These are phyloP conservation scores for Eucera pruinosa DNA, from an alignment of 2,888 invertebrate genomes.

Conservation along the genomic window DNA sequence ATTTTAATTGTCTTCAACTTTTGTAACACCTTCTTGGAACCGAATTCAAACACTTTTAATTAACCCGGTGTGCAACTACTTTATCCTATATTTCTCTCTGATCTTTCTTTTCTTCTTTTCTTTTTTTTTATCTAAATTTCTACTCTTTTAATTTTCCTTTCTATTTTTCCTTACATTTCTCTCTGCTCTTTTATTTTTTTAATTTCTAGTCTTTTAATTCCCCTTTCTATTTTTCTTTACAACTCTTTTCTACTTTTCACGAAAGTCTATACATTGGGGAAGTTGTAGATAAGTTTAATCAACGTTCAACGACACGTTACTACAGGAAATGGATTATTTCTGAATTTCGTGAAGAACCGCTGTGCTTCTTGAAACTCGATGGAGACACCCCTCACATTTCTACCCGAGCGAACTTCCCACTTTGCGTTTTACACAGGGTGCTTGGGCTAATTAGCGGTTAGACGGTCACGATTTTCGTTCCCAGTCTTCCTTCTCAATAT, in stretches of 20 bases:
- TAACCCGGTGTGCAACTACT: no score
- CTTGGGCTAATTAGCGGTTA: conserved; percentile 45
- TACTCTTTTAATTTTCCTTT: no score
- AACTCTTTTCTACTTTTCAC: no score
- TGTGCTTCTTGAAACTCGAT: conserved; percentile 25
- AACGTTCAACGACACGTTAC: conserved; percentile 11
- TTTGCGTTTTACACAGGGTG: conserved; percentile 33
- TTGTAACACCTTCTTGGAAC: no score
- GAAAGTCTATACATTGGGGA: background rate
- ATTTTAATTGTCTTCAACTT: no score
- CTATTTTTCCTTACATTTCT: no score
- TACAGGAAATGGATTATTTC: conserved; percentile 2
- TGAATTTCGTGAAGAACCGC: conserved; percentile 27
- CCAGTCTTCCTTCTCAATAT: conserved; percentile 5
- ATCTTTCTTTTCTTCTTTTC: no score
- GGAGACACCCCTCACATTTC: conserved; percentile 18
- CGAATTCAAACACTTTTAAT: no score
- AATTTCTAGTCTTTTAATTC: background rate
- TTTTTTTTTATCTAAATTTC: no score
- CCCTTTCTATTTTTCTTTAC: background rate
- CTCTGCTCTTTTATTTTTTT: no score
- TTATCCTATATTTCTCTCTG: no score
- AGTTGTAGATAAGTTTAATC: background rate
- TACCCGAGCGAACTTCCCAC: conserved; percentile 28
- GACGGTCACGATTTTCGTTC: conserved; percentile 14